Percentiles rank a stretch among this genome's conserved stretches.
These are phyloP conservation scores for Cyclargus thomasi DNA, from an alignment of 1,140 invertebrate genomes.

Conservation along the genomic window DNA sequence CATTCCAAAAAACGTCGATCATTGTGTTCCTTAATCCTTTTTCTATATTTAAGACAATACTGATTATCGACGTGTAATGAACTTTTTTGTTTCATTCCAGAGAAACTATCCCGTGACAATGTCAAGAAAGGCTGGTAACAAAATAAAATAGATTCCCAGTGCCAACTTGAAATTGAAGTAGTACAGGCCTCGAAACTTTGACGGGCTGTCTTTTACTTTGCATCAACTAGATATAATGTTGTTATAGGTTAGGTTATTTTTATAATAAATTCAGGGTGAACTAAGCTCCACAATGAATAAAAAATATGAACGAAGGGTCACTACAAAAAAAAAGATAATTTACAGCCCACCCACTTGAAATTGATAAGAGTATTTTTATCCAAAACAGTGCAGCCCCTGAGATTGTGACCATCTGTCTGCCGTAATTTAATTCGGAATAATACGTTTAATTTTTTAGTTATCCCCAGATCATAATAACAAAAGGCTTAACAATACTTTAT, in stretches of 20 bases:
- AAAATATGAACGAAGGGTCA: not conserved
- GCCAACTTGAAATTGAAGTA: not conserved
- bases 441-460: constrained; percentile 29
- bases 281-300: not conserved
- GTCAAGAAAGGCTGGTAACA: not conserved
- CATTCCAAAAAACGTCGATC: too few species aligned
- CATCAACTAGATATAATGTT: too few species aligned
- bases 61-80: too few species aligned
- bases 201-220: not conserved
- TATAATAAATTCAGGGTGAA: too few species aligned
- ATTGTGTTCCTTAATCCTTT: too few species aligned
- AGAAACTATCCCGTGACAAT: not conserved
- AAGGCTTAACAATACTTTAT: constrained; percentile 48
- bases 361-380: not conserved
- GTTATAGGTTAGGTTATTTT: too few species aligned
- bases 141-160: not conserved
- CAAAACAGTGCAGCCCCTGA: not conserved
- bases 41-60: too few species aligned
- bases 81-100: too few species aligned
- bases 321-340: not conserved
- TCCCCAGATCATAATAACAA: constrained; percentile 43
- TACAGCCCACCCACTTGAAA: not conserved
- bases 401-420: constrained; percentile 1
- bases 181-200: not conserved
- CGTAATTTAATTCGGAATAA: not conserved